A percentile compares a stretch with the other conserved stretches of the same genome.
Evolutionary conservation across 2,888 invertebrate species (phyloP).

Genomic region (Pristionchus maxplancki): DNA sequence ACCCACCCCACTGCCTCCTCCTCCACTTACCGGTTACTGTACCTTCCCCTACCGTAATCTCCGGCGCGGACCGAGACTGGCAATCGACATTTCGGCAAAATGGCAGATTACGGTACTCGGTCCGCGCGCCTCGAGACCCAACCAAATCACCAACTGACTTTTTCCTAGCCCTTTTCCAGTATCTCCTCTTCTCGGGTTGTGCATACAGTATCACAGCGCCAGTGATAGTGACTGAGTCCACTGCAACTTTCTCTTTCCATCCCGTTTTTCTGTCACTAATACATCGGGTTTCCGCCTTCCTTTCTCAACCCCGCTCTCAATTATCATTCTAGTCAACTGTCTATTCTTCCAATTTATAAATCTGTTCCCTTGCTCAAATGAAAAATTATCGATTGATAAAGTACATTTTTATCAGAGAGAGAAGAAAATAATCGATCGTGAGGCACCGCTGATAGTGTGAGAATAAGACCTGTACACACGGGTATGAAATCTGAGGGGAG

Average conservation of each 20-base stretch:
- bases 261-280: not conserved
- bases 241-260: not conserved
- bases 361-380: not conserved
- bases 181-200: constrained; percentile 24
- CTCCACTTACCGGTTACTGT: not conserved
- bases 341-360: not conserved
- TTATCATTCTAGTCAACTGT: constrained; percentile 28
- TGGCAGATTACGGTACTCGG: constrained; percentile 13
- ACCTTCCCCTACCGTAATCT: constrained; percentile 8
- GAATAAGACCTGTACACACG: constrained; percentile 34
- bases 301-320: not conserved
- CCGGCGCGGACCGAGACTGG: constrained; percentile 7
- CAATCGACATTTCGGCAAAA: not conserved
- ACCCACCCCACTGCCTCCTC: not conserved
- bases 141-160: constrained; percentile 26
- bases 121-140: constrained; percentile 15
- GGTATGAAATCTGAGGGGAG: not conserved
- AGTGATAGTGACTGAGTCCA: not conserved
- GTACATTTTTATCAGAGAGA: constrained; percentile 15
- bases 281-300: not conserved
- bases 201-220: not conserved
- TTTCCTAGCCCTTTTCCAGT: not conserved
- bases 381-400: constrained; percentile 20
- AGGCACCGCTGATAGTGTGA: not conserved
- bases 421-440: not conserved